Percentiles rank a stretch among this genome's conserved stretches.
These are phyloP conservation scores for Phymastichus coffea DNA, from an alignment of 1,140 invertebrate species.

Conservation along the genomic window DNA sequence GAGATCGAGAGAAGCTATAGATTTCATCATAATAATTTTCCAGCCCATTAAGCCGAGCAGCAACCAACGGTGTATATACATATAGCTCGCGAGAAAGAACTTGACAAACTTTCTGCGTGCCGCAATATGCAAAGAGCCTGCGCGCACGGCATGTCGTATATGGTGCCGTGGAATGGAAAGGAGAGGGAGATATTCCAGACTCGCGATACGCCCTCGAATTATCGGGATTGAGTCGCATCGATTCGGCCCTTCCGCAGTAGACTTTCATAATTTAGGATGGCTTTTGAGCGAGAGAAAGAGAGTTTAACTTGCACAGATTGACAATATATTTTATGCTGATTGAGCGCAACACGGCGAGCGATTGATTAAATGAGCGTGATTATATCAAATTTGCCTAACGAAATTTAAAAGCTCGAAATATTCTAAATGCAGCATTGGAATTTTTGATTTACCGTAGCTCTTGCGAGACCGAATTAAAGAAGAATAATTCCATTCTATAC, in stretches of 20 bases:
- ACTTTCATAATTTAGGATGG: no score
- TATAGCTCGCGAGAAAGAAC: conserved; percentile 34
- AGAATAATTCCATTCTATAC: neutral
- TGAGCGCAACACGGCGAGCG: no score
- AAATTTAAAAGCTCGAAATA: no score
- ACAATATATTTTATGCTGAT: no score
- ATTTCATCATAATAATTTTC: conserved; percentile 55
- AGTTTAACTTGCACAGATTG: no score
- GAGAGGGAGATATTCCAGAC: neutral
- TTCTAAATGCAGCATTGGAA: no score
- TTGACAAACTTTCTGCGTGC: conserved; percentile 38
- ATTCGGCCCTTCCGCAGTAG: no score
- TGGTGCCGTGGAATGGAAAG: conserved; percentile 3
- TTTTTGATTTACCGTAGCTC: no score
- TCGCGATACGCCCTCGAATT: conserved; percentile 8
- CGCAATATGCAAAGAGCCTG: conserved; percentile 26
- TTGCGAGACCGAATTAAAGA: neutral
- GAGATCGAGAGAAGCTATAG: no score
- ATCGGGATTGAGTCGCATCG: neutral
- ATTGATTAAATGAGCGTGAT: no score
- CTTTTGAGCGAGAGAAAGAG: no score
- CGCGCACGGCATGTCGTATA: neutral
- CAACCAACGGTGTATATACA: conserved; percentile 32
- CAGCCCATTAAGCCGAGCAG: conserved; percentile 45
- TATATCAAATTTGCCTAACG: no score